phyloP scores from a whole-genome alignment of 1,140 invertebrate species.

The Trigoniulus corallinus region DNA sequence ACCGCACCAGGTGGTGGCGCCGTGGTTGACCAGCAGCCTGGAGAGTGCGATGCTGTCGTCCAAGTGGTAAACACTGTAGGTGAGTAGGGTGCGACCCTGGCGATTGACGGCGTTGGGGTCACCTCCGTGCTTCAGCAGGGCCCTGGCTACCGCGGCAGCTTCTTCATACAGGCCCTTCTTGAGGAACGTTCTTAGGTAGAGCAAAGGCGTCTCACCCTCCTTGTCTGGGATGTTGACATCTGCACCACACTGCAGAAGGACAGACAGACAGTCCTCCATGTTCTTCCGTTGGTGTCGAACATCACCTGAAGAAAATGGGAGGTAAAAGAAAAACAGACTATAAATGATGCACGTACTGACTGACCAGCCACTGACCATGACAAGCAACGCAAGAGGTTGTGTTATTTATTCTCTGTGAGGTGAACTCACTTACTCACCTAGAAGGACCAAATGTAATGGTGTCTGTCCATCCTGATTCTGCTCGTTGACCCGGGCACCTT shows the following conservation, averaged over 20 bases:
- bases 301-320: constrained; percentile 5
- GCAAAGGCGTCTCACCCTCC: constrained; percentile 29
- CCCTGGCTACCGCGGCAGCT: constrained; percentile 16
- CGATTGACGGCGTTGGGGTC: constrained; percentile 19
- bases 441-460: constrained; percentile 12
- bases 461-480: constrained; percentile 14
- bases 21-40: constrained; percentile 20
- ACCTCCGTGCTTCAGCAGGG: constrained; percentile 20
- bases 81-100: constrained; percentile 20
- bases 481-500: constrained; percentile 11
- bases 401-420: too few species aligned
- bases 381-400: too few species aligned
- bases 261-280: constrained; percentile 1
- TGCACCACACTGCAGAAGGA: constrained; percentile 26
- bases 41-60: constrained; percentile 21
- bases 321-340: neutral
- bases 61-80: constrained; percentile 22
- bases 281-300: neutral
- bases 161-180: constrained; percentile 17
- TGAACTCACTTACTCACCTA: too few species aligned
- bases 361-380: too few species aligned
- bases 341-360: too few species aligned
- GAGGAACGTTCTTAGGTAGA: constrained; percentile 18
- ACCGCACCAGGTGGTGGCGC: constrained; percentile 21
- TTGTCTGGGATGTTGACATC: constrained; percentile 25